Evolutionary conservation across 35 echinoderm and acorn worm genomes (phyloP).

Genomic region (Lytechinus pictus): DNA sequence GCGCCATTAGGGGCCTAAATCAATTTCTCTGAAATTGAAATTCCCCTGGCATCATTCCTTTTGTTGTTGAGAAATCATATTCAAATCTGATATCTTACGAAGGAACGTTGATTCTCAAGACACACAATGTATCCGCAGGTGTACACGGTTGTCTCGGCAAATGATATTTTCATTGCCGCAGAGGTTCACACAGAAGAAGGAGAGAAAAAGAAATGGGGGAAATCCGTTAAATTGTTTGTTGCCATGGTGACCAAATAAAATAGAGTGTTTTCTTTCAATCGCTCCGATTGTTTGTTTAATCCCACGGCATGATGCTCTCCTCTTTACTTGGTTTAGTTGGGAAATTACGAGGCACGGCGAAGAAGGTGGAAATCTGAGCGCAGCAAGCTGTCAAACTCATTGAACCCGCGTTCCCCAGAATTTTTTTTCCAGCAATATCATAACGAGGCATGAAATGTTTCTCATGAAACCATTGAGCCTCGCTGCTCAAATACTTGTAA

Average conservation of each 20-base stretch:
- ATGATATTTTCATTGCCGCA: not conserved
- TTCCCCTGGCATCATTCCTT: not conserved
- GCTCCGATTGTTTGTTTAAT: not conserved
- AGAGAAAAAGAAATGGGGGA: not conserved
- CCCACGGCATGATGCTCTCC: not conserved
- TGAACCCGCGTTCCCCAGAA: not conserved
- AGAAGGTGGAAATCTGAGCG: not conserved
- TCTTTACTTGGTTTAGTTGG: not conserved
- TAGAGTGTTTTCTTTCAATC: conserved; percentile 4
- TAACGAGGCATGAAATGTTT: too few relatives aligned
- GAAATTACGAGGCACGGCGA: not conserved
- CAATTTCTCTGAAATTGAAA: not conserved
- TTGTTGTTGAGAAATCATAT: not conserved
- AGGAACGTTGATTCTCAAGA: not conserved
- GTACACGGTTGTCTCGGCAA: not conserved
- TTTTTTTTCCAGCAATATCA: too few relatives aligned
- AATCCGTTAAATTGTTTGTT: conserved; percentile 14
- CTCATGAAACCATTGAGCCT: too few relatives aligned
- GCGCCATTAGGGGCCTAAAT: not conserved
- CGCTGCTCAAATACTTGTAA: too few relatives aligned
- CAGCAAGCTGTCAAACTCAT: not conserved
- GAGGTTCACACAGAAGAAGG: not conserved
- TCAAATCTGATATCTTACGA: not conserved
- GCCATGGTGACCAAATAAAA: conserved; percentile 11
- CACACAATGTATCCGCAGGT: not conserved